Base-by-base conservation (phyloP, 2,797 vertebrate genomes). In the Enteromius mattozi region DNA sequence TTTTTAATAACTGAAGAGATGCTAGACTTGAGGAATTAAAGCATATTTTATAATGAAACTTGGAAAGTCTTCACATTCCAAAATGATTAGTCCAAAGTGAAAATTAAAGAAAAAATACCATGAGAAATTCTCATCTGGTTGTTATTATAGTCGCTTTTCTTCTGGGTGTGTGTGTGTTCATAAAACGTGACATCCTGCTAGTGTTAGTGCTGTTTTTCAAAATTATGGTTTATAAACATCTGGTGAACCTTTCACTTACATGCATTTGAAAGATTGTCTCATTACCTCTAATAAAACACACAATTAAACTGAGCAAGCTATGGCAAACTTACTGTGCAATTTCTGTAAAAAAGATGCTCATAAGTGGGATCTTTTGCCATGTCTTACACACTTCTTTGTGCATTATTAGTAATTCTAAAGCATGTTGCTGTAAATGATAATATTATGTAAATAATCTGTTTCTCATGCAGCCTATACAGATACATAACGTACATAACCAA, bases 81-180 rank as follows among this genome's bases (percentile, higher is more conserved):
- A 94, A 94, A 96, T 96, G 96, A 97, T 97, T 96, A 96, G 96
- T 96, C 93, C 87, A 79, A 91, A 87, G 30, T 91, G 88, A 93
- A 91, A 94, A 81, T 95, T 93, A 88, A 90, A 89, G 87, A 63
- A 80, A 61, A 83, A 78, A 54, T 75, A 81, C 68, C 65, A 65
- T 66, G 87, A 88, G 88, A 92, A 91, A 92, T 92, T 95, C 93
- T 96, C 97, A 98, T 97, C 95, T 98, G 97, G 97, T 96, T 97
- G 95, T 94, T 94, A 97, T 98, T 98, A 98, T 87, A 54, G 92
- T 93, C 92, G 94, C 94, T 94, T 94, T 95, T 94, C 94, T 94
- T 95, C 93, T 76, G 94, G 92, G 89, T 91, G 92, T 94, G 92
- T 69, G 85, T 80, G 78, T 47, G 40, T 51, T 65, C 12, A 27